Evolutionary conservation across 35 echinoderm and acorn worm species (phyloP).

Genomic region (Lytechinus pictus): DNA sequence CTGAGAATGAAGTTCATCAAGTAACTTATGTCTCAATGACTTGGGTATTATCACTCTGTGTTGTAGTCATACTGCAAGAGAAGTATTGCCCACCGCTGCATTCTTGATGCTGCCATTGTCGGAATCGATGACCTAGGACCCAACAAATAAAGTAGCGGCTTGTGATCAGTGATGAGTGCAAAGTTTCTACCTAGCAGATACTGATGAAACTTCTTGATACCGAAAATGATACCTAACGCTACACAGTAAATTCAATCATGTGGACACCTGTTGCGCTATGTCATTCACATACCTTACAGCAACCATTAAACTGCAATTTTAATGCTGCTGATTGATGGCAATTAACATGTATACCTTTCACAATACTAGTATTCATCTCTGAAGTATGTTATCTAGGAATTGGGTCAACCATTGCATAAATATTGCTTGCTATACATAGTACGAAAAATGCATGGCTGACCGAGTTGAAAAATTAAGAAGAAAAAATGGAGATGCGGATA

Average conservation of each 20-base stretch:
- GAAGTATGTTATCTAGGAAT: too few species aligned
- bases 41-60: neutral
- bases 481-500: too few species aligned
- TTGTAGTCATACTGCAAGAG: neutral
- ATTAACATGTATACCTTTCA: too few species aligned
- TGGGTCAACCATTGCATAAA: too few species aligned
- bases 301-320: too few species aligned
- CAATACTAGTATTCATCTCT: too few species aligned
- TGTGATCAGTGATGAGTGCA: conserved; percentile 63
- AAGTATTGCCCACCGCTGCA: conserved; percentile 52
- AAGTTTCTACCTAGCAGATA: conserved; percentile 67
- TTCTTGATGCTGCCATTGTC: conserved; percentile 32
- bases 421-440: too few species aligned
- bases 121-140: neutral
- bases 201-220: conserved; percentile 62
- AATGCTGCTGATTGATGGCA: too few species aligned
- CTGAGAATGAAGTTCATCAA: conserved; percentile 38
- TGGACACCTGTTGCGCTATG: too few species aligned
- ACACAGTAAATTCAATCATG: neutral
- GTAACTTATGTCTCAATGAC: conserved; percentile 21
- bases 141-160: neutral
- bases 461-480: too few species aligned
- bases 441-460: too few species aligned
- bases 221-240: conserved; percentile 60
- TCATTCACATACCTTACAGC: too few species aligned